phyloP scores from a whole-genome alignment of 2,888 invertebrate genomes.

The Temnothorax ravouxi region DNA sequence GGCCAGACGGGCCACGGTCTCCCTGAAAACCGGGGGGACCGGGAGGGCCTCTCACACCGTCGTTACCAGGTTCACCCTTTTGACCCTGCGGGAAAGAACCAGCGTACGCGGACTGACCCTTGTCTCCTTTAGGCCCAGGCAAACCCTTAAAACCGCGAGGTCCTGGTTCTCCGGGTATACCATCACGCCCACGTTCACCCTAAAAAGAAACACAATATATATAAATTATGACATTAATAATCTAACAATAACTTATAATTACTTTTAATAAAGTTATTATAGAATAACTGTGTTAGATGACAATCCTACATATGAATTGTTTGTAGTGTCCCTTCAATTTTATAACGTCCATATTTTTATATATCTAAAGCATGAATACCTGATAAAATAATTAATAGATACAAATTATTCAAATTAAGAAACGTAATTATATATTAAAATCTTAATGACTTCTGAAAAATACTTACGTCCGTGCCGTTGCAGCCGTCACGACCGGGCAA shows the following conservation, averaged over 20 bases:
- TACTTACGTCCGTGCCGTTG: conserved; percentile 96
- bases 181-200: conserved; percentile 91
- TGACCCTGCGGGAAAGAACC: conserved; percentile 92
- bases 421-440: background rate
- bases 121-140: conserved; percentile 91
- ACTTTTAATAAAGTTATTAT: conserved; percentile 5
- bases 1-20: conserved; percentile 88
- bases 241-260: background rate
- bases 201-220: conserved; percentile 9
- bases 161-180: conserved; percentile 91
- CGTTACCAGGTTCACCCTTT: conserved; percentile 94
- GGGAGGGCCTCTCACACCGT: conserved; percentile 90
- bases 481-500: conserved; percentile 97
- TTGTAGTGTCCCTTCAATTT: background rate
- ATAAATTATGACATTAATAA: conserved; percentile 6
- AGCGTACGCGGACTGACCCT: conserved; percentile 93
- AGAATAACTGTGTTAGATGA: background rate
- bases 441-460: background rate
- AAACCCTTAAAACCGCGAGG: conserved; percentile 92
- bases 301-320: background rate
- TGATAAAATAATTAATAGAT: background rate
- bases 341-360: background rate
- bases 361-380: background rate
- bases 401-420: background rate
- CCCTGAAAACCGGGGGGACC: conserved; percentile 90